Evolutionary conservation across 2,888 invertebrate species (phyloP).

Genomic region (Tetramorium bicarinatum): DNA sequence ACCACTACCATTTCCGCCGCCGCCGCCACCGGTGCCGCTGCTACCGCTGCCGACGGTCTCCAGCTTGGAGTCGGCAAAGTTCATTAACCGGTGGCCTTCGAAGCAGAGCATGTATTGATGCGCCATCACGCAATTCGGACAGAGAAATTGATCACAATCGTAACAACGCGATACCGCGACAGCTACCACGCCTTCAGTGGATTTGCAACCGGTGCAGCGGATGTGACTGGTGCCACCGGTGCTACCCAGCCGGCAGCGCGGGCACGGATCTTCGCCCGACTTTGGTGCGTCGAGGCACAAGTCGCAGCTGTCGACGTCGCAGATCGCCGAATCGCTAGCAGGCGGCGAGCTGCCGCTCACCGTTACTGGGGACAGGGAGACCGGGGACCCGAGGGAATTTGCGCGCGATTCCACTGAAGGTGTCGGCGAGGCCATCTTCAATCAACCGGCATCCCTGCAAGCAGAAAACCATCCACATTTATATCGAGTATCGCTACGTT

Average conservation of each 20-base stretch:
- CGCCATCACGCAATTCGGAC: slow-evolving; percentile 99
- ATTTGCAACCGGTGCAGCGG: slow-evolving; percentile 98
- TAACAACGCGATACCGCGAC: slow-evolving; percentile 98
- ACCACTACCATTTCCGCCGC: slow-evolving; percentile 51
- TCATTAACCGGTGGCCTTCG: slow-evolving; percentile 96
- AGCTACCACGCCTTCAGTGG: slow-evolving; percentile 89
- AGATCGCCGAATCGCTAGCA: slow-evolving; percentile 94
- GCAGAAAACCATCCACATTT: slow-evolving; percentile 81
- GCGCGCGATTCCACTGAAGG: slow-evolving; percentile 97
- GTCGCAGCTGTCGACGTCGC: slow-evolving; percentile 88
- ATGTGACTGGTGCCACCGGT: slow-evolving; percentile 87
- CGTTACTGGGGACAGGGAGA: slow-evolving; percentile 91
- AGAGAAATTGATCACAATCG: slow-evolving; percentile 98
- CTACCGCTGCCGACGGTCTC: slow-evolving; percentile 80
- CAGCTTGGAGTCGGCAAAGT: slow-evolving; percentile 90
- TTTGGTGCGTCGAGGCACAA: slow-evolving; percentile 84
- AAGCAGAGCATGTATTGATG: slow-evolving; percentile 99
- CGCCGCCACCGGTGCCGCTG: slow-evolving; percentile 45
- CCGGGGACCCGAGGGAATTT: slow-evolving; percentile 95
- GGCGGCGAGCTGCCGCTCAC: slow-evolving; percentile 96
- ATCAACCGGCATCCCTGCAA: slow-evolving; percentile 95
- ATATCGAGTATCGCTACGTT: not conserved
- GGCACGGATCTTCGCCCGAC: slow-evolving; percentile 84
- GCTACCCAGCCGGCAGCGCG: slow-evolving; percentile 87
- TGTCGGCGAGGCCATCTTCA: slow-evolving; percentile 97